Evolutionary conservation across 2,797 vertebrate species (phyloP).

Genomic region (Macropodus opercularis): DNA sequence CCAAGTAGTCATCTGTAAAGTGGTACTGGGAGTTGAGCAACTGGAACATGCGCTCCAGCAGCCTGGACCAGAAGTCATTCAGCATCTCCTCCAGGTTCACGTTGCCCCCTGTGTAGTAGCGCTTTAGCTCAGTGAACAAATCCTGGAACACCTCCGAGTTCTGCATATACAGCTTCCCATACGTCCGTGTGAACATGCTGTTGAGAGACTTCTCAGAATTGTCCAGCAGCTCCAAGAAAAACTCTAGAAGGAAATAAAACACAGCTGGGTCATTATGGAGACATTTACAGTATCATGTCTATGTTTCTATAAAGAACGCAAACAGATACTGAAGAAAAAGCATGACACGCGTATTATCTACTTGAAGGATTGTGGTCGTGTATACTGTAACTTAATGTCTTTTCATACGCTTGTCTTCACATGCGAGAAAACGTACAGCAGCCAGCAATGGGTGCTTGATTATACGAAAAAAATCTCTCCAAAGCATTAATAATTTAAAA

Average conservation of each 20-base stretch:
- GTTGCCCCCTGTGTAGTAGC: conserved; percentile 95
- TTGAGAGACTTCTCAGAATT: conserved; percentile 94
- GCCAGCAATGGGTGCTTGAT: conserved; percentile 58
- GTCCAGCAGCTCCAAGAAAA: conserved; percentile 95
- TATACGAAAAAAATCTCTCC: conserved; percentile 67
- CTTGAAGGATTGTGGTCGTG: not conserved
- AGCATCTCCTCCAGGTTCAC: conserved; percentile 97
- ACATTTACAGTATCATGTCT: conserved; percentile 25
- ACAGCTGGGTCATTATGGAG: conserved; percentile 36
- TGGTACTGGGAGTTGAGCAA: conserved; percentile 95
- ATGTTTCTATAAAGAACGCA: conserved; percentile 3
- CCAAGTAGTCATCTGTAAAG: conserved; percentile 95
- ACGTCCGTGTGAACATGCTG: conserved; percentile 92
- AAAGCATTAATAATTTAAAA: conserved; percentile 77
- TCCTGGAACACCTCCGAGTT: conserved; percentile 97
- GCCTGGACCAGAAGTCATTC: conserved; percentile 95
- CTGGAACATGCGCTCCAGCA: conserved; percentile 96
- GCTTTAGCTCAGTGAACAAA: conserved; percentile 93
- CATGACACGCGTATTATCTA: not conserved
- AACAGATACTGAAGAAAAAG: conserved; percentile 7
- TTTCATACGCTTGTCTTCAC: conserved; percentile 32
- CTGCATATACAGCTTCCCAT: conserved; percentile 93
- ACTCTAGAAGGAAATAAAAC: conserved; percentile 80
- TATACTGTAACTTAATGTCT: conserved; percentile 26
- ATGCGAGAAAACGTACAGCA: conserved; percentile 41